Base-by-base conservation (phyloP, 2,888 invertebrate genomes). In the Endomychus coccineus region DNA sequence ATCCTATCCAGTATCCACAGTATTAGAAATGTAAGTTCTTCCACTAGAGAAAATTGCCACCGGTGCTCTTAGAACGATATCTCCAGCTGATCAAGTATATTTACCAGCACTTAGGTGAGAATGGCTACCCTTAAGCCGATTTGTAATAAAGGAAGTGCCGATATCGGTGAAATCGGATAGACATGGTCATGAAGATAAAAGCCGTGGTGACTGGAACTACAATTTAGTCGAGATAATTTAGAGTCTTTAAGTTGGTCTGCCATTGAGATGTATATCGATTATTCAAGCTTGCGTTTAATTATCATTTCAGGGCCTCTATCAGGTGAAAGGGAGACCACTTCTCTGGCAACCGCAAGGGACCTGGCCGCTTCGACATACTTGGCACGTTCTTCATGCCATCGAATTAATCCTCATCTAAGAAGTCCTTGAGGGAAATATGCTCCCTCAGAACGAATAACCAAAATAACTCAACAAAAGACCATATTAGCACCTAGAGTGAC, bases 121-220 rank as follows among this genome's bases (percentile, higher is more conserved):
- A 19, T 19, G 21, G 21, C 21, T 6, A n/a, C n/a, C n/a, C 21
- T 7, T 19, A 19, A 19, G n/a, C 21, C 32, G 37, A 41, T 37
- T 41, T 32, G 10, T 19, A 32, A 19, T 39, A 10, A 14, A 39
- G 38, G 37, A 36, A 38, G 34, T 24, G 16, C 19, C 21, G 35
- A 30, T 35, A 42, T 38, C 34, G 19, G 21, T 27, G 27, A 36
- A 42, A 16, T 42, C 34, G 36, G 34, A 16, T 35, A 31, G 42
- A 35, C 39, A 36, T 33, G 17, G 42, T 34, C 36, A 42, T 42
- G 39, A 42, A 42, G 39, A 42, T 42, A 39, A 39, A 33, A 37
- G 29, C 31, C 36, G 33, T 33, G n/a, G n/a, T n/a, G n/a, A 34
- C 25, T 25, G 30, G 38, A 36, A 23, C 12, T 25, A 31, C 36